Evolutionary conservation across 2,888 invertebrate species (phyloP), one percentile per base, ranked within the genome.

Genomic region (Apamea crenata): DNA sequence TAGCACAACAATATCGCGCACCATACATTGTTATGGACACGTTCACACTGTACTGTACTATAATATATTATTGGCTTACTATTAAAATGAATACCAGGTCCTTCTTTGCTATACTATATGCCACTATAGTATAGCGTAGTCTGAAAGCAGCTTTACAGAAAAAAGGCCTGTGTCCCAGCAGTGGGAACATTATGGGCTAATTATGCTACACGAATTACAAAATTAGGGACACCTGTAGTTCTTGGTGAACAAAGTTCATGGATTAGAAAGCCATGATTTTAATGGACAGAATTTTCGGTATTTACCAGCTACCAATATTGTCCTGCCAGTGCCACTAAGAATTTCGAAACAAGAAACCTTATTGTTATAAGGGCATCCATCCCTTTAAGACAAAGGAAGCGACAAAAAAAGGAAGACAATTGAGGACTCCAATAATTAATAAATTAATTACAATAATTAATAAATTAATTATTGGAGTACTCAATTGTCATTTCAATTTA

Each of bases 381-480:
- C 25, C 44, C 16, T 36, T 29, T 21, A 36, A 36, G 29, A 76
- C 67, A 61, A 68, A 61, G 10, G 25, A 59, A 50, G 14, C 18
- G 18, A 66, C n/a, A 81, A 40, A 36, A 50, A 59, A 67, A 50
- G 56, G 14, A n/a, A 44, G 32, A 66, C n/a, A 44, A 70, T 59
- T 44, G 32, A 77, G 10, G 47, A 61, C 47, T 63, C 8, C 16
- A 36, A 29, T n/a, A n/a, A n/a, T n/a, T n/a, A n/a, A n/a, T n/a
- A n/a, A n/a, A n/a, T n/a, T n/a, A n/a, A n/a, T n/a, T n/a, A n/a
- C n/a, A n/a, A n/a, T n/a, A n/a, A n/a, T n/a, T n/a, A n/a, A n/a
- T n/a, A n/a, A n/a, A n/a, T n/a, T n/a, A n/a, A n/a, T n/a, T n/a
- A n/a, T n/a, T n/a, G n/a, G n/a, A n/a, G n/a, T n/a, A n/a, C n/a